Conservation (phyloP, 2,113 vertebrate genomes). For the Rhinichthys klamathensis region DNA sequence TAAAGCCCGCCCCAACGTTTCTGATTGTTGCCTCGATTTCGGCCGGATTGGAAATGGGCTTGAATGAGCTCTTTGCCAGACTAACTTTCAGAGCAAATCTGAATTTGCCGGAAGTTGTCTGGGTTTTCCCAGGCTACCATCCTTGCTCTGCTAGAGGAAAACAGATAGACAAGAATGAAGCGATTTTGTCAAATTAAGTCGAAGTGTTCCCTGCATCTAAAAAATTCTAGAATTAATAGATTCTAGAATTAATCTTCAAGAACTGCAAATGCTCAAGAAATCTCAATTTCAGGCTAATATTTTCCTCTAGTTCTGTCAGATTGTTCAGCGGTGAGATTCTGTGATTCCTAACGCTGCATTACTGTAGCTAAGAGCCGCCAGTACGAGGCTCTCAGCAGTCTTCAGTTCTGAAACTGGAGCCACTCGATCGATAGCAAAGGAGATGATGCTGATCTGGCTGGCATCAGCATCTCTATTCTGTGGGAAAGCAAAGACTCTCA, state of each 20-base stretch:
- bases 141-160: too few relatives aligned
- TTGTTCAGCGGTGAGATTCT: conserved; percentile 25
- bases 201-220: background rate
- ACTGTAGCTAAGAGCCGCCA: conserved; percentile 17
- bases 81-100: too few relatives aligned
- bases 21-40: too few relatives aligned
- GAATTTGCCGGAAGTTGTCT: too few relatives aligned
- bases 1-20: too few relatives aligned
- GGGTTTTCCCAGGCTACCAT: too few relatives aligned
- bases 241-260: conserved; percentile 55
- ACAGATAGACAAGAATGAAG: too few relatives aligned
- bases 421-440: conserved; percentile 45
- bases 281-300: conserved; percentile 48
- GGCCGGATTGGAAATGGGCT: too few relatives aligned
- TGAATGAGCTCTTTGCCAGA: too few relatives aligned
- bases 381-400: conserved; percentile 5
- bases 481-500: conserved; percentile 29
- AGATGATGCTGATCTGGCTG: conserved; percentile 44
- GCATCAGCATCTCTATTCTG: conserved; percentile 50
- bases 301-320: conserved; percentile 34
- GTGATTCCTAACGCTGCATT: conserved; percentile 18
- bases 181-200: background rate
- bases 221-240: too few relatives aligned
- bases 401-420: conserved; percentile 32
- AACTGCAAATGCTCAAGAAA: conserved; percentile 31